Base-by-base conservation (phyloP, 2,797 vertebrate genomes). In the Argentina silus region DNA sequence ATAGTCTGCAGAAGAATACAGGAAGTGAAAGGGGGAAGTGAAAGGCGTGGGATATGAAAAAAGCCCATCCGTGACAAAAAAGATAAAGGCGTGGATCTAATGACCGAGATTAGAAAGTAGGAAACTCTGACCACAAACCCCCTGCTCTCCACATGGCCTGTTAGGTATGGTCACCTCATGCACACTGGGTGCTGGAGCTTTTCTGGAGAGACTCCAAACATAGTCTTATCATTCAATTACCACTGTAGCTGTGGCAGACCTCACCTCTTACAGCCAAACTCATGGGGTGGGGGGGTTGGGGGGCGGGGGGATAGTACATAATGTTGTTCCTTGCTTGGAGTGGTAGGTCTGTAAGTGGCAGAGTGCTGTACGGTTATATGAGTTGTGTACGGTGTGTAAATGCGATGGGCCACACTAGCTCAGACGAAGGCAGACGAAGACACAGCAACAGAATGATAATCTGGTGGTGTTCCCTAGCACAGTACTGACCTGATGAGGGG, bases 401-500 rank as follows among this genome's bases (percentile, higher is more conserved):
- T 4, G 27, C 4, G 27, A 36, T 4, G 27, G 27, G n/a, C n/a
- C n/a, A n/a, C n/a, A n/a, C n/a, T n/a, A n/a, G n/a, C n/a, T n/a
- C n/a, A n/a, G n/a, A n/a, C n/a, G n/a, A n/a, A n/a, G n/a, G n/a
- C n/a, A n/a, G n/a, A n/a, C n/a, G n/a, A n/a, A n/a, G n/a, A n/a
- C n/a, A n/a, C 59, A 60, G 57, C 5, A 21, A 53, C 51, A 17
- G 51, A 6, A 23, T 27, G 56, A 21, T 8, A 5, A 36, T 36
- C 11, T 12, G 8, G 19, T 19, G 6, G 19, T 48, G 6, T 47
- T 19, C 2, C 17, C 6, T 56, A 17, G 4, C 5, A 7, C 19
- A 7, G 21, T 43, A 70, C 75, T 87, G 81, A 96, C 95, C 96
- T 97, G 88, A 96, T 95, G 0, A 96, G 94, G 0, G 95, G 96